Evolutionary conservation across 2,888 invertebrate genomes (phyloP), one percentile per base, ranked within the genome.

Genomic region (Imbricaverruca yamaguchii): DNA sequence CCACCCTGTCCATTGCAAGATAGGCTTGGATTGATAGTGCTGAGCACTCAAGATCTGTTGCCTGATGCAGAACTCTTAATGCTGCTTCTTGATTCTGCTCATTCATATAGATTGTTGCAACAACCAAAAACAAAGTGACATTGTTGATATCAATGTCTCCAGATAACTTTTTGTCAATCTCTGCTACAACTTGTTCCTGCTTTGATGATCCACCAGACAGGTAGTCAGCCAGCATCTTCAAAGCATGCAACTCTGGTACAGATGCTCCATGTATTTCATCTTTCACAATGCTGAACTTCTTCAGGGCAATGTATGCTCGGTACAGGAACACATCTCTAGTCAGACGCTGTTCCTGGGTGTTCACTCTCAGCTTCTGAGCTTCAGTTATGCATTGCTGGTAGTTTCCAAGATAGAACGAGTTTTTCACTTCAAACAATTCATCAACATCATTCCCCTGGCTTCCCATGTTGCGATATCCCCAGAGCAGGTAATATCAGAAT

Each of bases 321-420:
- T 96, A 97, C 84, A 96, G 90, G 86, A 92, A 94, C 0, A 93
- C 90, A 89, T 97, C 96, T 81, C 94, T 90, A 85, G 94, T 93
- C 13, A 93, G 86, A 12, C 91, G 91, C 82, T 92, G 87, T 82
- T 93, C 91, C 23, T 92, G 90, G 77, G 91, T 89, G n/a, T 92
- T 87, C 89, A 95, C 95, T 89, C 93, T 93, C 82, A 94, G 86
- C 88, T 93, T 94, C 86, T 94, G 94, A 0, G 95, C 94, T 88
- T 97, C 97, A 87, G 95, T 97, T 85, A 97, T 96, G 85, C 96
- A 95, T 87, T 95, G 94, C 86, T 97, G 97, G 87, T 93, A 97
- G 89, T 96, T 96, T 85, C 98, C 98, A 86, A 97, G 94, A 87
- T 95, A 98, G 89, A 95, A 97, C 84, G 94, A 93, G 89, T 97